Evolutionary conservation across 1,140 invertebrate species (phyloP), one percentile per base, ranked within the genome.

Genomic region (Papilio machaon): DNA sequence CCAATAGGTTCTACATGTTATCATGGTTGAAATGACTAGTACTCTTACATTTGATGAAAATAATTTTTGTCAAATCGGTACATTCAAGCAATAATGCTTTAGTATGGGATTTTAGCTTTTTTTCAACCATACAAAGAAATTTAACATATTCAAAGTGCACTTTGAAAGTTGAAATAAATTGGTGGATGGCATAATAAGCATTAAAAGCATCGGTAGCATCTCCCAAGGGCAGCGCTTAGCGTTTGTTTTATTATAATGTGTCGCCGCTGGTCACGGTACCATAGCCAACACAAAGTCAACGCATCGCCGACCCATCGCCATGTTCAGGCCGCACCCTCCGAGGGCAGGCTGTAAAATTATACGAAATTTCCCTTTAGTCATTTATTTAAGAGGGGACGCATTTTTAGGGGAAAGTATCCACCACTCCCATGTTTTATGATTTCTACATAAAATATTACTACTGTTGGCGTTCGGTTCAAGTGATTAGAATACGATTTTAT

Each of bases 291-390:
- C 82, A 82, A 60, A 75, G 78, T 80, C 76, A 80, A 83, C 82
- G 81, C 81, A 82, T 70, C 13, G 81, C 79, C 76, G 81, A 83
- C 82, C 82, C 82, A 82, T 75, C 78, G 78, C 82, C 81, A 58
- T 79, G 81, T 86, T 79, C 52, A 35, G 78, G 80, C 76, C 85
- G 80, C 85, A 78, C 85, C 84, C 85, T 82, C 19, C 46, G 67
- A 82, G 83, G 85, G 83, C 74, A 49, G 78, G 64, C 83, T 85
- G 84, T 87, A 84, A 88, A 88, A 88, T 88, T 86, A 89, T 86
- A 85, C 85, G 60, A 80, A 81, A 84, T 84, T 86, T 85, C 81
- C 82, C 81, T 84, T 82, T 84, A 86, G 82, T 88, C 84, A 85
- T 85, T 85, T 80, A 86, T 81, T 73, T 73, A 58, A 78, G 79